These are phyloP conservation scores for Agonopterix alstromeriana DNA, from an alignment of 2,888 invertebrate genomes.

Conservation along the genomic window DNA sequence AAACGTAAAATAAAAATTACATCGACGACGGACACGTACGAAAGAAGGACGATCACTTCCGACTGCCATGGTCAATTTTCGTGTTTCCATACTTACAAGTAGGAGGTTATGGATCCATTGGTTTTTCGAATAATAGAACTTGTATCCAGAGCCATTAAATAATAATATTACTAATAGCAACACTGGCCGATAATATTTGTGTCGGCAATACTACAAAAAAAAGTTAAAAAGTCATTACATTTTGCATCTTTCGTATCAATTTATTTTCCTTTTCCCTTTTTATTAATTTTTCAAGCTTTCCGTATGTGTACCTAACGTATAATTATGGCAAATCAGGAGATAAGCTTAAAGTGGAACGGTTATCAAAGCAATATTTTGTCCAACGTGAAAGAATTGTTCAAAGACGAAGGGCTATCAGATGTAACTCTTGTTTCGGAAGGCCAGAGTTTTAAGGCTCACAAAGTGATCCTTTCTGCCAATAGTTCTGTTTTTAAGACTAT, in stretches of 20 bases:
- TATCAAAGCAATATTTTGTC: constrained; percentile 79
- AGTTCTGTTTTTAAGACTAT: constrained; percentile 81
- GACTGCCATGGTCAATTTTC: too few relatives aligned
- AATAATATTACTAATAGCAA: too few relatives aligned
- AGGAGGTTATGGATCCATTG: too few relatives aligned
- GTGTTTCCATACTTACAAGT: too few relatives aligned
- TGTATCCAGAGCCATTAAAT: too few relatives aligned
- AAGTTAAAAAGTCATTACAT: constrained; percentile 4
- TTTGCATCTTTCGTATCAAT: constrained; percentile 16
- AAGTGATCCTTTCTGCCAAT: constrained; percentile 81
- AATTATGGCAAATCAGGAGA: constrained; percentile 74
- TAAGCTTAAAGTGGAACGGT: constrained; percentile 83
- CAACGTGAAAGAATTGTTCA: constrained; percentile 79
- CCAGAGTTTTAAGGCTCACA: constrained; percentile 80
- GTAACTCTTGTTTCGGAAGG: constrained; percentile 82
- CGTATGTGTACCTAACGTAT: constrained; percentile 21
- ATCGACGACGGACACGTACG: too few relatives aligned
- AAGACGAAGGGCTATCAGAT: constrained; percentile 80
- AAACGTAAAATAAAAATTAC: too few relatives aligned
- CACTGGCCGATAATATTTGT: too few relatives aligned
- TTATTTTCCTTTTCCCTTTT: constrained; percentile 12
- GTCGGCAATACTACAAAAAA: too few relatives aligned
- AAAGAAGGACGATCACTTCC: too few relatives aligned
- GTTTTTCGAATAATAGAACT: too few relatives aligned
- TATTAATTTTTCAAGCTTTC: constrained; percentile 15